These are phyloP conservation scores for Phrynosoma blainvillii DNA, from an alignment of 2,113 vertebrate genomes.

Conservation along the genomic window DNA sequence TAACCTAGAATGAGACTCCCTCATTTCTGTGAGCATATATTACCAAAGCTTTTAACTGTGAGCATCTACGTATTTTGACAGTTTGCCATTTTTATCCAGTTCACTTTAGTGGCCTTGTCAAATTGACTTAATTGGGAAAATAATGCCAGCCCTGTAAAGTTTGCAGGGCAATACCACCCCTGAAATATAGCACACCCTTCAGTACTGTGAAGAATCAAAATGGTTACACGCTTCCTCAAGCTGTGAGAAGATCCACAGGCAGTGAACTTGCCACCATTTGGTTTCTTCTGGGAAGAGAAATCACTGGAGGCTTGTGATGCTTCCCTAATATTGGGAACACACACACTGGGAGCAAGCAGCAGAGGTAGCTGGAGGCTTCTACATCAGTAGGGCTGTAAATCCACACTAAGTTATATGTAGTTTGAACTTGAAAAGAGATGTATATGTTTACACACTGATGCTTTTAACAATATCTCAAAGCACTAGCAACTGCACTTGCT, in stretches of 20 bases:
- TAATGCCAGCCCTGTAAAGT: not conserved
- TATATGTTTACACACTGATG: no score
- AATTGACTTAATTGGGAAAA: not conserved
- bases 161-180: not conserved
- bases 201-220: not conserved
- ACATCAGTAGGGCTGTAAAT: not conserved
- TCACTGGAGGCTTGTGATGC: not conserved
- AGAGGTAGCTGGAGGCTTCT: not conserved
- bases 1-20: not conserved
- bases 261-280: not conserved
- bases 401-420: no score
- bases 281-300: not conserved
- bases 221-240: not conserved
- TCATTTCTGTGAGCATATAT: not conserved
- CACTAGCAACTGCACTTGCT: no score
- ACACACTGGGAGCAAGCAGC: not conserved
- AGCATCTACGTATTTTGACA: not conserved
- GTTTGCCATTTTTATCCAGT: not conserved
- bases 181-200: not conserved
- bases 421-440: no score
- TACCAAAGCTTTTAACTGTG: not conserved
- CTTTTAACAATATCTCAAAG: no score
- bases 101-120: not conserved
- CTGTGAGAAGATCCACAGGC: not conserved
- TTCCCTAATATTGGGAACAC: not conserved